Base-by-base conservation (phyloP, 2,797 vertebrate genomes). In the Cyclopterus lumpus region DNA sequence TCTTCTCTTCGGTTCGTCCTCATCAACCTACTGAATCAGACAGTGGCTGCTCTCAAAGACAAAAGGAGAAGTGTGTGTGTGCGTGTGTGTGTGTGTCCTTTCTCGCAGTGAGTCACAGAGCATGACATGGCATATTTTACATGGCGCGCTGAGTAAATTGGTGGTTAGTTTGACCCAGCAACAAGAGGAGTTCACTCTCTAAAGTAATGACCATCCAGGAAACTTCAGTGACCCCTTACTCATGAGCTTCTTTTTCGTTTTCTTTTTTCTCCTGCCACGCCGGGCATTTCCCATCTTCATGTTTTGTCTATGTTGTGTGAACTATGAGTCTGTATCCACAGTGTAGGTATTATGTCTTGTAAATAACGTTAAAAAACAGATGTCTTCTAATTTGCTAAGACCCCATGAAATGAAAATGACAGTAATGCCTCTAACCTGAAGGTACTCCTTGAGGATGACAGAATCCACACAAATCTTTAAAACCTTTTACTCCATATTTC, bases 111-210 rank as follows among this genome's bases (percentile, higher is more conserved):
- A 77, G 84, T 83, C 87, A 82, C 75, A 76, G 79, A 86, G 80
- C 79, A 81, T 91, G 89, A 88, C 71, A 90, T 91, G 89, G 85
- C 78, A 90, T 93, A 92, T 86, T 90, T 91, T 93, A 92, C 91
- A 92, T 14, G 76, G 77, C 73, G 83, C 48, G 67, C 67, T 54
- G 76, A 82, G 81, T 75, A 77, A 79, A 81, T 78, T 65, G 54
- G 62, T 44, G 71, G 48, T 67, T 30, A 80, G 62, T 73, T 55
- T 44, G 63, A 85, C 66, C 63, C 73, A 28, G 48, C 67, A 65
- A 73, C 24, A 70, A 68, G 73, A 73, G 75, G 57, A 67, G 67
- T 76, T 80, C 20, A 3, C 73, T 80, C 2, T 26, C 28, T 34
- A 8, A 44, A 67, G 72, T 34, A 60, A 78, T 24, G 69, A 69